Conservation (phyloP, 2,113 vertebrate genomes). For the Microtus ochrogaster region DNA sequence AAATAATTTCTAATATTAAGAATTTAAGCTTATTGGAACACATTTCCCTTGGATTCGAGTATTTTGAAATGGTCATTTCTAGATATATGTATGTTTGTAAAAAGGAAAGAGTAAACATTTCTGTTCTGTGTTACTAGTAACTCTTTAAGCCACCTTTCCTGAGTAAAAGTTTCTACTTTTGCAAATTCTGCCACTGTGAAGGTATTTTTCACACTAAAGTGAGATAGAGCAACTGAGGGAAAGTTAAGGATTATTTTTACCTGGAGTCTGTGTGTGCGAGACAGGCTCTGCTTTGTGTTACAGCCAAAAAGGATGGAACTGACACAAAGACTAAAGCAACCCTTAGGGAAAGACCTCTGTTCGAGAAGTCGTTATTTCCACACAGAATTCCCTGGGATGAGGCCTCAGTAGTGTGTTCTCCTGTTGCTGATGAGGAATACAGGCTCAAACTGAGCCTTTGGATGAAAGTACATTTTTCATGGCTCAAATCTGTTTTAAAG, state of each 20-base stretch:
- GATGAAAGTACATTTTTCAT: slow-evolving; percentile 81
- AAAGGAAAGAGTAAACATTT: slow-evolving; percentile 21
- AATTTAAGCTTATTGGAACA: slow-evolving; percentile 51
- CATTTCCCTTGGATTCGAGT: background rate
- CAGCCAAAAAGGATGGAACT: slow-evolving; percentile 54
- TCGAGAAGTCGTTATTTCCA: slow-evolving; percentile 78
- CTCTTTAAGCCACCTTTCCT: slow-evolving; percentile 31
- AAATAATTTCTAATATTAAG: background rate
- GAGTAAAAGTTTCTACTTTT: slow-evolving; percentile 32
- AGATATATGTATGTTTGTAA: slow-evolving; percentile 31
- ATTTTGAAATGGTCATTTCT: slow-evolving; percentile 32
- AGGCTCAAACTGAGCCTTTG: slow-evolving; percentile 79
- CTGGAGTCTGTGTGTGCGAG: slow-evolving; percentile 68
- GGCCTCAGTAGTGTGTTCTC: slow-evolving; percentile 71
- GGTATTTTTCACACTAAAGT: slow-evolving; percentile 48
- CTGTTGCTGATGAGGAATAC: slow-evolving; percentile 83
- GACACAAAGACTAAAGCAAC: slow-evolving; percentile 67
- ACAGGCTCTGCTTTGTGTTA: slow-evolving; percentile 79
- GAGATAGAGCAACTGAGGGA: slow-evolving; percentile 65
- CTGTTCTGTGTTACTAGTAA: background rate
- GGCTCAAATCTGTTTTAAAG: slow-evolving; percentile 80
- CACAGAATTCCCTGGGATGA: slow-evolving; percentile 70
- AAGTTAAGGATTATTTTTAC: slow-evolving; percentile 69
- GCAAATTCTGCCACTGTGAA: slow-evolving; percentile 18
- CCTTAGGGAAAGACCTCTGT: slow-evolving; percentile 74